phyloP scores from a whole-genome alignment of 2,888 invertebrate species.

The Piscicola geometra region DNA sequence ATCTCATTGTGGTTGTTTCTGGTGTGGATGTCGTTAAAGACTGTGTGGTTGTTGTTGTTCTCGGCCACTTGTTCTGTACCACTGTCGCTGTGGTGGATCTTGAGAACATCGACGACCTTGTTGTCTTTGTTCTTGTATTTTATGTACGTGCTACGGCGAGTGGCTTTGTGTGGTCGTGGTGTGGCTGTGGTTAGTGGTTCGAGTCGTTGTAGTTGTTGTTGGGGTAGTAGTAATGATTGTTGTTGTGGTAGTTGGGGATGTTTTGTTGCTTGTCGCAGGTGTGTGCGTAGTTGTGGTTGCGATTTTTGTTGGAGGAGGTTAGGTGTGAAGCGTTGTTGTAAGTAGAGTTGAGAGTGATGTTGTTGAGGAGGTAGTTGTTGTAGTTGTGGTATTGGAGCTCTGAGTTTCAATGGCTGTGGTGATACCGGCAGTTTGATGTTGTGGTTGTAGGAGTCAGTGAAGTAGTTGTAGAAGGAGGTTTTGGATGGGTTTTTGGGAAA shows the following conservation, averaged over 20 bases:
- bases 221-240: no score
- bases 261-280: no score
- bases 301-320: neutral
- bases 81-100: neutral
- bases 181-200: neutral
- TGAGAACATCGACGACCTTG: neutral
- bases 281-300: neutral
- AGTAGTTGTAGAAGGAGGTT: neutral
- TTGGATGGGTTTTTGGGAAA: neutral
- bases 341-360: no score
- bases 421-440: no score
- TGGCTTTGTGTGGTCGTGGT: neutral
- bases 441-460: neutral
- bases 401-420: neutral
- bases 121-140: neutral
- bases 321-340: neutral
- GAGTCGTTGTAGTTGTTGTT: neutral
- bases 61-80: neutral
- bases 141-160: neutral
- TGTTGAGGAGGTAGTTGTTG: no score
- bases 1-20: no score
- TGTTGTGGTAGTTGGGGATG: no score
- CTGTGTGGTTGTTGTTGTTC: neutral
- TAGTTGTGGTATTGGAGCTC: no score
- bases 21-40: no score